Evolutionary conservation across 2,113 vertebrate species (phyloP), one percentile per base, ranked within the genome.

Genomic region (Oncorhynchus keta): DNA sequence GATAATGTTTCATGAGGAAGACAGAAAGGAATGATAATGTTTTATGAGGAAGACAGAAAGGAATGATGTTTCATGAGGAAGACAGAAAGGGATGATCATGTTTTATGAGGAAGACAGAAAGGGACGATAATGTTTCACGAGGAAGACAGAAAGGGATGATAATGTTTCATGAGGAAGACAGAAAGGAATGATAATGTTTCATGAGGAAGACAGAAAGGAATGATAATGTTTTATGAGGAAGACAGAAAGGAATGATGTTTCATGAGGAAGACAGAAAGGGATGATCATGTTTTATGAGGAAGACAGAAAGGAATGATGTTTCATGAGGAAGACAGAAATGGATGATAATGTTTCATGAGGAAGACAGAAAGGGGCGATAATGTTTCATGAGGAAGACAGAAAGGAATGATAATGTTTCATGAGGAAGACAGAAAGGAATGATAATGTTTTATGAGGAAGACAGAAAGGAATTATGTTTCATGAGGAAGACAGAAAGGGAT

Each of bases 271-370:
- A 32, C 30, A 32, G 30, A 32, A 32, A 32, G 30, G 30, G 3
- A 35, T 35, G 32, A 35, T 35, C 6, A 35, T 35, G 32, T 35
- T 30, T 30, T 4, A 30, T 30, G 30, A 30, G 3, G 4, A 30
- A 30, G 30, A 30, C 30, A 30, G 30, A 30, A 30, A 81, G 83
- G 81, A 68, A n/a, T n/a, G n/a, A n/a, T n/a, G n/a, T n/a, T n/a
- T n/a, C n/a, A n/a, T n/a, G n/a, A n/a, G n/a, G n/a, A n/a, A n/a
- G n/a, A n/a, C n/a, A n/a, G n/a, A n/a, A n/a, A n/a, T n/a, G 24
- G 24, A 32, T 32, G 30, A 18, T 32, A 14, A 20, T 32, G 16
- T 32, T 32, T 32, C 1, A 32, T 32, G 4, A 32, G 4, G 4
- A 32, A 32, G 30, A 32, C 30, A 32, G 30, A 32, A 32, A 32